Percentiles rank a stretch among this genome's conserved stretches.
phyloP scores from a whole-genome alignment of 1,140 invertebrate genomes.

The Papilio aristodemus region DNA sequence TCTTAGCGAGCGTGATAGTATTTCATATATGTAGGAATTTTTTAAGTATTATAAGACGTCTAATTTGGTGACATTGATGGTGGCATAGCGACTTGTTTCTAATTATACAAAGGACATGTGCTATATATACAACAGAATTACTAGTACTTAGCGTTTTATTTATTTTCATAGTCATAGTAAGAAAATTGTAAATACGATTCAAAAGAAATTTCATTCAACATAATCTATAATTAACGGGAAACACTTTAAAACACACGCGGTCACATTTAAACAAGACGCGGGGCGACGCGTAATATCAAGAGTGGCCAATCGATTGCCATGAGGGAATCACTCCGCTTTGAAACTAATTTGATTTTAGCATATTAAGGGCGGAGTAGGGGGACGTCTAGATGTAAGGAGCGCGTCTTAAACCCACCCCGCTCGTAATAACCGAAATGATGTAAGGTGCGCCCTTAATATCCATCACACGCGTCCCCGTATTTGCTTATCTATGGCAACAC shows the following conservation, averaged over 20 bases:
- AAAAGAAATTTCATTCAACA: background rate
- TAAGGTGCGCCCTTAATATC: constrained; percentile 80
- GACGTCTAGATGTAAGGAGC: constrained; percentile 73
- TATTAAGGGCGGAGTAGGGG: constrained; percentile 71
- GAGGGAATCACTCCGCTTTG: constrained; percentile 72
- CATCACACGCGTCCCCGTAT: constrained; percentile 76
- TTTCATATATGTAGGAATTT: background rate
- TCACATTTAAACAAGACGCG: constrained; percentile 31
- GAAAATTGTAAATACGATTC: background rate
- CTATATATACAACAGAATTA: too few relatives aligned
- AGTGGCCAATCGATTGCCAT: constrained; percentile 63
- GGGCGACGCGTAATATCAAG: constrained; percentile 57
- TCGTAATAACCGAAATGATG: constrained; percentile 78
- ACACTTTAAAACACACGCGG: constrained; percentile 26
- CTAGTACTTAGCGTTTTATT: too few relatives aligned
- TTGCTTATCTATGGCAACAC: constrained; percentile 78
- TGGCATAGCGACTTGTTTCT: too few relatives aligned
- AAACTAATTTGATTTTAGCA: constrained; percentile 80
- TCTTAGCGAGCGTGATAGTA: constrained; percentile 34
- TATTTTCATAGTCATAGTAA: too few relatives aligned
- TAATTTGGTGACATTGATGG: too few relatives aligned
- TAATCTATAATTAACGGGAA: constrained; percentile 21
- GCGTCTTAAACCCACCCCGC: constrained; percentile 68
- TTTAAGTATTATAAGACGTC: background rate
- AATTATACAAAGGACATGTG: too few relatives aligned